Conservation (phyloP, 2,113 vertebrate genomes). For the Panurus biarmicus region DNA sequence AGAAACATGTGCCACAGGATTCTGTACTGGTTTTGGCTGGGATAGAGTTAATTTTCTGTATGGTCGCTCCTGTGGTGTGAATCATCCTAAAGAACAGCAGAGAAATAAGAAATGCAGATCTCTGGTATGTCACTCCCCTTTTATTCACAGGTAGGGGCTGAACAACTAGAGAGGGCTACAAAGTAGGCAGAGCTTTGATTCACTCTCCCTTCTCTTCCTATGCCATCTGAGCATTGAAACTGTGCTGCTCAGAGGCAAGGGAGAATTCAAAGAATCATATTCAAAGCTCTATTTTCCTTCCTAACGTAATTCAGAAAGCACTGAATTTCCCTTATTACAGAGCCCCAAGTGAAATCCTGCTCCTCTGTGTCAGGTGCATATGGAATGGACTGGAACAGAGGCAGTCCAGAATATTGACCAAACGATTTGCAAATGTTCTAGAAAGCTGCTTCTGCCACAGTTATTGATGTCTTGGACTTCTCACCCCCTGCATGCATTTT, state of each 20-base stretch:
- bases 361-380: background rate
- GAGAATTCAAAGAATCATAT: background rate
- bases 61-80: background rate
- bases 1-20: background rate
- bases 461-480: background rate
- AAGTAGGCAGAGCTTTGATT: background rate
- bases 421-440: background rate
- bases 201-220: background rate
- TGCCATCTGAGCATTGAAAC: background rate
- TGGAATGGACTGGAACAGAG: background rate
- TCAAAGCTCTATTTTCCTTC: background rate
- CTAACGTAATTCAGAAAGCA: background rate
- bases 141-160: background rate
- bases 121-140: background rate
- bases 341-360: background rate
- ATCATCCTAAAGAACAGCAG: background rate
- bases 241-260: too few relatives aligned
- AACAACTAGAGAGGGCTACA: background rate
- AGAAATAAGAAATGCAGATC: background rate
- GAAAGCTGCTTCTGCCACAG: background rate
- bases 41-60: background rate
- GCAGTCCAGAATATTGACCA: background rate
- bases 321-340: background rate
- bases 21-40: background rate
- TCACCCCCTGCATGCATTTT: background rate